Conservation (phyloP, 1,140 invertebrate species). For the Caenorhabditis brenneri region DNA sequence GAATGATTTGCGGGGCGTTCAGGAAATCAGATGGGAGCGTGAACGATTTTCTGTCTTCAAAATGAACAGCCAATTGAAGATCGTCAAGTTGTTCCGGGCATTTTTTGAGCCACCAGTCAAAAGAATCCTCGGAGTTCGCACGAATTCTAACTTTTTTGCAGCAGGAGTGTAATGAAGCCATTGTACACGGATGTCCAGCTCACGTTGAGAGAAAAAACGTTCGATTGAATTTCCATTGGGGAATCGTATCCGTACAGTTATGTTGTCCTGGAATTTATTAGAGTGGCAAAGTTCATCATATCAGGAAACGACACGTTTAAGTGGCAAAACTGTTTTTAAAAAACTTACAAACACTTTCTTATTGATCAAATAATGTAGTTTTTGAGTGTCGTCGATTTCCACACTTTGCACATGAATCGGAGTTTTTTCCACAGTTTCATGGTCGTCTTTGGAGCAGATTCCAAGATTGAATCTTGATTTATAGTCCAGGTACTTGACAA, state of each 20-base stretch:
- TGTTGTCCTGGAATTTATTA: neutral
- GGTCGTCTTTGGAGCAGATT: neutral
- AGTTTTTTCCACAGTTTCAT: neutral
- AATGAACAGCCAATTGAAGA: neutral
- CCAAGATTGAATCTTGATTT: neutral
- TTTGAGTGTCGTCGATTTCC: neutral
- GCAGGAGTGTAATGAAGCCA: neutral
- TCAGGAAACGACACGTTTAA: no score
- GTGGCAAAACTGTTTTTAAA: no score
- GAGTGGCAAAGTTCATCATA: no score
- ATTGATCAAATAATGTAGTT: no score
- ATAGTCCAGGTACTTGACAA: no score
- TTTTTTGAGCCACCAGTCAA: neutral
- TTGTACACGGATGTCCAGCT: neutral
- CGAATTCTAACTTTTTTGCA: neutral
- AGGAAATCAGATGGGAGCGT: neutral
- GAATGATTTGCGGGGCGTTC: neutral
- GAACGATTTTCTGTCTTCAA: neutral
- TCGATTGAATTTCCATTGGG: neutral
- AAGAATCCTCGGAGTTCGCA: neutral
- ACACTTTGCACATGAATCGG: neutral
- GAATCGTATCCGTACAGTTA: neutral
- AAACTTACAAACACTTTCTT: neutral
- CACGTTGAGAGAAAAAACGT: neutral
- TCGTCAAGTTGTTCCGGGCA: neutral